Evolutionary conservation across 2,797 vertebrate genomes (phyloP).

Genomic region (Anguilla pacifica): DNA sequence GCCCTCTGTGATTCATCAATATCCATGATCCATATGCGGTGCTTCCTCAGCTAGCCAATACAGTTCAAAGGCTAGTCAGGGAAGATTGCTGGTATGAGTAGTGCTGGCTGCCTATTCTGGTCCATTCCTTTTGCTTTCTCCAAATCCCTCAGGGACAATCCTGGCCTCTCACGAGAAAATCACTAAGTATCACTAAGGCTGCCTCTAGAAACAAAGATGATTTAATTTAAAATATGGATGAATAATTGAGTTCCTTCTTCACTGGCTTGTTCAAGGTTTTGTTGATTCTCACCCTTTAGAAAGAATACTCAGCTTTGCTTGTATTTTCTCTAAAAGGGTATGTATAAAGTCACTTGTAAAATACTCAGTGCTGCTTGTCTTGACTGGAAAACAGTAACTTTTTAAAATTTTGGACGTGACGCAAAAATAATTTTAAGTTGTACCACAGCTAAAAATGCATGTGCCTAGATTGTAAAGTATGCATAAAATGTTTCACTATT

Average conservation of each 20-base stretch:
- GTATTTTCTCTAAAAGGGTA: not conserved
- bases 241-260: not conserved
- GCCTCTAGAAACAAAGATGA: not conserved
- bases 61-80: not conserved
- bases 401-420: not conserved
- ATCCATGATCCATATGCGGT: not conserved
- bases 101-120: not conserved
- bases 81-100: not conserved
- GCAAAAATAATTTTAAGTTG: not conserved
- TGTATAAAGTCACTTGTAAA: not conserved
- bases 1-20: not conserved
- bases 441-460: not conserved
- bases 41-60: not conserved
- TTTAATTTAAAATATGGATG: not conserved
- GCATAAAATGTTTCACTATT: no score
- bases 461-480: no score
- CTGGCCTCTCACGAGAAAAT: not conserved
- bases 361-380: not conserved
- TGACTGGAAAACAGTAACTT: not conserved
- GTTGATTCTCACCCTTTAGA: not conserved
- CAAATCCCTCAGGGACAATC: not conserved
- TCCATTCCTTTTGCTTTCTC: slow-evolving; percentile 35
- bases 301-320: not conserved
- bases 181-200: not conserved
- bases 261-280: not conserved